Evolutionary conservation across 2,797 vertebrate species (phyloP).

Genomic region (Cercopithecus hamlyni): DNA sequence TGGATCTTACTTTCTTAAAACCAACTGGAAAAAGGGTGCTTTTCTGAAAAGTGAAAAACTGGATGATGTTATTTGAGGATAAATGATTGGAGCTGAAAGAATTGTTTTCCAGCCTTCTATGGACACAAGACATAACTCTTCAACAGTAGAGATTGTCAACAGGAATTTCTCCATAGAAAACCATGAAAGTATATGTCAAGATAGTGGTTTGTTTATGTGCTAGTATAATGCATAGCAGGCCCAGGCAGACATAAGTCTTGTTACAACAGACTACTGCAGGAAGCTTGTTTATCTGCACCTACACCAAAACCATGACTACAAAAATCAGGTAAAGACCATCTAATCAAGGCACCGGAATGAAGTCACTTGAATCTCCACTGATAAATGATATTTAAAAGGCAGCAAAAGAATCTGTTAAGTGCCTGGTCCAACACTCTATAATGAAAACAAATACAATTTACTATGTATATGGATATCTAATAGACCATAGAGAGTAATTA

Average conservation of each 20-base stretch:
- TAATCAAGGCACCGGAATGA: neutral
- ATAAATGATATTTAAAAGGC: slow-evolving; percentile 10
- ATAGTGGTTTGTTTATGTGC: slow-evolving; percentile 36
- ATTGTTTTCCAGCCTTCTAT: neutral
- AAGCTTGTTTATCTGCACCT: slow-evolving; percentile 36
- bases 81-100: neutral
- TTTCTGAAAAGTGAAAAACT: slow-evolving; percentile 32
- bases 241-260: slow-evolving; percentile 42
- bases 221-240: neutral
- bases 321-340: slow-evolving; percentile 20
- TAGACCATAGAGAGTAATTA: neutral
- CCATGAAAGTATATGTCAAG: slow-evolving; percentile 43
- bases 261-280: neutral
- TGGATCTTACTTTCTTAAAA: slow-evolving; percentile 33
- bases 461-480: neutral
- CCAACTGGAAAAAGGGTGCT: neutral
- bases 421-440: neutral
- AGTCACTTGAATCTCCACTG: neutral
- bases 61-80: neutral
- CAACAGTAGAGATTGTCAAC: slow-evolving; percentile 24
- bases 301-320: slow-evolving; percentile 19
- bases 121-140: slow-evolving; percentile 49
- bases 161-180: slow-evolving; percentile 41
- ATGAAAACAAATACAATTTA: slow-evolving; percentile 21
- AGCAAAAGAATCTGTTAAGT: neutral